Conservation (phyloP, 2,113 vertebrate genomes). For the Syrmaticus mikado region DNA sequence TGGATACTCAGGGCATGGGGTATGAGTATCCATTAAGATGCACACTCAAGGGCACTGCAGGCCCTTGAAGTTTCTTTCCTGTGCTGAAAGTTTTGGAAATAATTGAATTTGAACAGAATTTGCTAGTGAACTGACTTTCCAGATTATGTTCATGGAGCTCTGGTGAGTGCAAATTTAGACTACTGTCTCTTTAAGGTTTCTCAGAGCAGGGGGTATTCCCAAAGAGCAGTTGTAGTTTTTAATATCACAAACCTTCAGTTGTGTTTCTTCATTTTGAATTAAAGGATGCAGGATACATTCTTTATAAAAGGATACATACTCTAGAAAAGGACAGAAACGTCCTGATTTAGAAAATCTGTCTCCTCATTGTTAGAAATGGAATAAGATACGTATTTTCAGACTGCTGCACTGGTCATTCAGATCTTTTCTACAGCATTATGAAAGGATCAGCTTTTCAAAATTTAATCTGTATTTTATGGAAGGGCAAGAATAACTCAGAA, state of each 20-base stretch:
- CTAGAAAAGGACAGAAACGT: neutral
- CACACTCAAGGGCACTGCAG: fast-evolving
- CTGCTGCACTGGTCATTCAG: neutral
- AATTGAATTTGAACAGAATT: neutral
- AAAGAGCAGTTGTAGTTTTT: neutral
- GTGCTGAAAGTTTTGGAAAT: neutral
- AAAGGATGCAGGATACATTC: neutral
- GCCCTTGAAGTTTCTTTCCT: neutral
- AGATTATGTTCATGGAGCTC: neutral
- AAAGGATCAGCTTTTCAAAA: neutral
- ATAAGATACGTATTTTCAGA: neutral
- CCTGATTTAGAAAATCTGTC: neutral
- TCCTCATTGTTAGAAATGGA: neutral
- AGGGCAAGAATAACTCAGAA: neutral
- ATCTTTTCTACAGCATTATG: neutral
- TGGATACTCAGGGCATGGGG: neutral
- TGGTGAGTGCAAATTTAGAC: neutral
- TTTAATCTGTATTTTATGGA: neutral
- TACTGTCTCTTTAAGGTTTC: neutral
- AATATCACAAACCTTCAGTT: neutral
- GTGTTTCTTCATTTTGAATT: neutral
- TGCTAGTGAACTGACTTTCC: neutral
- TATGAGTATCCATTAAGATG: neutral
- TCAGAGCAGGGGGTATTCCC: neutral
- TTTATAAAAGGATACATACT: too few species aligned